Percentiles rank a stretch among this genome's conserved stretches.
Conservation (phyloP, 1,140 invertebrate species). For the Lasaia peninsularis region DNA sequence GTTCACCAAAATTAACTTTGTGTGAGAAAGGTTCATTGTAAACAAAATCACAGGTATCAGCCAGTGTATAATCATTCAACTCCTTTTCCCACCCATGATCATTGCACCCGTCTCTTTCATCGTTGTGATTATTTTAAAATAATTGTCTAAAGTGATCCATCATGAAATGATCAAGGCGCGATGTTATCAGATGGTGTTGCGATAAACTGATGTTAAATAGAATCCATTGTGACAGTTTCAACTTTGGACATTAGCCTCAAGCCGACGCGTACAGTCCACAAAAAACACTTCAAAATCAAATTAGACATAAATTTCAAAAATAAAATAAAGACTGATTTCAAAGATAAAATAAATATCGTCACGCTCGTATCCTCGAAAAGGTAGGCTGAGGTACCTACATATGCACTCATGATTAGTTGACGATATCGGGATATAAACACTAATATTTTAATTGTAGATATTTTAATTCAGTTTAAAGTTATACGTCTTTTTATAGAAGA, state of each 20-base stretch:
- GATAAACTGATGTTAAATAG: constrained; percentile 56
- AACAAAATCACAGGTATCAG: background rate
- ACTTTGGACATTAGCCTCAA: constrained; percentile 48
- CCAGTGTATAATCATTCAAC: background rate
- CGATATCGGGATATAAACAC: too few relatives aligned
- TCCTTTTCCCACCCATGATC: constrained; percentile 1
- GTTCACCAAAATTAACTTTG: too few relatives aligned
- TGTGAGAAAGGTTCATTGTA: too few relatives aligned
- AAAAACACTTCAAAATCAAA: constrained; percentile 2
- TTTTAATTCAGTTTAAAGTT: too few relatives aligned
- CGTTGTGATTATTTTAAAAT: constrained; percentile 13
- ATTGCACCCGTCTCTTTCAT: background rate
- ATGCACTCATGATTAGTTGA: too few relatives aligned
- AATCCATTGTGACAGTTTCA: constrained; percentile 63
- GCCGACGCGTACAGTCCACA: constrained; percentile 35
- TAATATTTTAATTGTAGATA: too few relatives aligned
- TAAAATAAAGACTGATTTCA: background rate
- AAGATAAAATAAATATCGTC: constrained; percentile 8
- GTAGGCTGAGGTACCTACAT: too few relatives aligned
- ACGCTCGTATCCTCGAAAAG: too few relatives aligned
- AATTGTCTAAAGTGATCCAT: constrained; percentile 41
- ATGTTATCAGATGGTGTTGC: constrained; percentile 48
- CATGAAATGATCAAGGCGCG: constrained; percentile 43
- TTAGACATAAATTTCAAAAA: background rate
- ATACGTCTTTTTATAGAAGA: too few relatives aligned